Conservation (phyloP, 1,140 invertebrate species). For the Araneus ventricosus region DNA sequence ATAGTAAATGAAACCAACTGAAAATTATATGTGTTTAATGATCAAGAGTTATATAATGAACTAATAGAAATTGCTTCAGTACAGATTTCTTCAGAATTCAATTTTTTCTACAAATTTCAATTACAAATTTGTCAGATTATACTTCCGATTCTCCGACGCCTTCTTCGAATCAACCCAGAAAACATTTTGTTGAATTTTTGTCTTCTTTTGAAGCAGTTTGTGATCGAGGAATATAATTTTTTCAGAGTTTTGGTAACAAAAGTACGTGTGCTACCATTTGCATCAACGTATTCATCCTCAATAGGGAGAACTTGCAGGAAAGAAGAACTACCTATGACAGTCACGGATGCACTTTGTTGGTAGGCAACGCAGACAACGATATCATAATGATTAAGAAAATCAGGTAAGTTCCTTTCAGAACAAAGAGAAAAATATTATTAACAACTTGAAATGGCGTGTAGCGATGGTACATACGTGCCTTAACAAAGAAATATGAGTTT, state of each 20-base stretch:
- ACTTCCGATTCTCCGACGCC: too few species aligned
- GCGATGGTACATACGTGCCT: background rate
- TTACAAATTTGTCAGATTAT: too few species aligned
- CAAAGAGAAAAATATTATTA: background rate
- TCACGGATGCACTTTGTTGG: conserved; percentile 79
- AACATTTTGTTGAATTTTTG: too few species aligned
- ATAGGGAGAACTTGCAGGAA: background rate
- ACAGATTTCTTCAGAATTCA: too few species aligned
- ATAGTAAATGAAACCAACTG: too few species aligned
- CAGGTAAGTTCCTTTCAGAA: background rate
- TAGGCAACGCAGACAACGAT: conserved; percentile 80
- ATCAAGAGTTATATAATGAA: too few species aligned
- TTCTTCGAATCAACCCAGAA: too few species aligned
- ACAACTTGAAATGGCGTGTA: background rate
- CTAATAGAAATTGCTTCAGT: too few species aligned
- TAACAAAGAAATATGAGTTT: background rate
- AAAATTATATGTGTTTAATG: too few species aligned
- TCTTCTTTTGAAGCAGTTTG: too few species aligned
- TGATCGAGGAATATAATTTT: background rate
- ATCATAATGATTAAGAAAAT: conserved; percentile 75
- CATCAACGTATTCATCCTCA: conserved; percentile 33
- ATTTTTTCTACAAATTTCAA: too few species aligned
- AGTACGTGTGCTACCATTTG: background rate
- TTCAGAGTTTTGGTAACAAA: background rate
- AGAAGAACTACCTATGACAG: conserved; percentile 25